These are phyloP conservation scores for Falco columbarius DNA, from an alignment of 2,797 vertebrate genomes.

Conservation along the genomic window DNA sequence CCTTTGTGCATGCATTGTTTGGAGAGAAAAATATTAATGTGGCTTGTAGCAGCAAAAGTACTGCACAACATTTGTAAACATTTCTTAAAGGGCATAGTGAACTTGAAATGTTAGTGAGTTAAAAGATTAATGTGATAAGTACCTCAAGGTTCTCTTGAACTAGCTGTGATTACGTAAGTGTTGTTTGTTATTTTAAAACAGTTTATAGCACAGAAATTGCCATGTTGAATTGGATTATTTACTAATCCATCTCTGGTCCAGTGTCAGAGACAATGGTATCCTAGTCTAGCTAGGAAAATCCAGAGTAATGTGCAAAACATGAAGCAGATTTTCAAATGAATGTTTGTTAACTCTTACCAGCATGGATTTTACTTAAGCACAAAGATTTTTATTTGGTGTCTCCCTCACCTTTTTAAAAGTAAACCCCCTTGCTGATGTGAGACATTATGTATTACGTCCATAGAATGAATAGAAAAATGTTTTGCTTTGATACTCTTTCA, in stretches of 20 bases:
- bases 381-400: background rate
- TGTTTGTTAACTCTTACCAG: background rate
- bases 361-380: background rate
- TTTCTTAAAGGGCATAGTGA: conserved; percentile 25
- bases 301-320: background rate
- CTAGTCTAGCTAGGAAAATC: background rate
- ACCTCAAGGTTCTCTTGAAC: conserved; percentile 24
- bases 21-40: background rate
- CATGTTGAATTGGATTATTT: conserved; percentile 1
- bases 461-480: background rate
- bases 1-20: background rate
- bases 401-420: background rate
- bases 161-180: background rate
- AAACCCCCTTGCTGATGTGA: background rate
- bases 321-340: background rate
- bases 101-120: conserved; percentile 36
- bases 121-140: conserved; percentile 41
- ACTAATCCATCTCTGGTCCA: background rate
- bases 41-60: background rate
- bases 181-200: conserved; percentile 33
- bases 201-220: background rate
- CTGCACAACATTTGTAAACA: background rate
- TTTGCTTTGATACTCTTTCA: background rate
- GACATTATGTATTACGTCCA: background rate
- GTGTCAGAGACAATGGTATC: background rate